Evolutionary conservation across 2,113 vertebrate species (phyloP).

Genomic region (Ictidomys tridecemlineatus): DNA sequence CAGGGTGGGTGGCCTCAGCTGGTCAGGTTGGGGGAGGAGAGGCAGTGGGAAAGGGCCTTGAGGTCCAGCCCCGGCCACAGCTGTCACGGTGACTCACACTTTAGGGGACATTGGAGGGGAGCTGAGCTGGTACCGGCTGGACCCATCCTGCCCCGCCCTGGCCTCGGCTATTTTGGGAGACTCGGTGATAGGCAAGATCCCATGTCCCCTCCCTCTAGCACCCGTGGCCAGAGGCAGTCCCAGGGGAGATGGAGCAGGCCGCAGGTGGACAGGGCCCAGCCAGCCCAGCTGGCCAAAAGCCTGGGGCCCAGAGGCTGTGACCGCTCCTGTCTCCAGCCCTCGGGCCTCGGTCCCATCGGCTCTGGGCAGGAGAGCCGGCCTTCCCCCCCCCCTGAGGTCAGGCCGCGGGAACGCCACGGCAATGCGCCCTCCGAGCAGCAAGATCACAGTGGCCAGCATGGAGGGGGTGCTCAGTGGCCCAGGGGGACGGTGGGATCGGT

Average conservation of each 20-base stretch:
- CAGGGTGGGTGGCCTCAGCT: not conserved
- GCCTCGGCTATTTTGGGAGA: constrained; percentile 73
- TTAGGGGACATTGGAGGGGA: not conserved
- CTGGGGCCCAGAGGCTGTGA: not conserved
- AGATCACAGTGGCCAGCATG: too few relatives aligned
- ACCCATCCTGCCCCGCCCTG: not conserved
- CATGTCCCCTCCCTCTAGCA: not conserved
- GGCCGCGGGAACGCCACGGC: too few relatives aligned
- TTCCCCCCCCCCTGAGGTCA: too few relatives aligned
- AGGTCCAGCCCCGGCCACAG: constrained; percentile 5
- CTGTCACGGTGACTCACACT: constrained; percentile 62
- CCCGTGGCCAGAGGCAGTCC: not conserved
- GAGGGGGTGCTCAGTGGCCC: too few relatives aligned
- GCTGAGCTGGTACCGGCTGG: not conserved
- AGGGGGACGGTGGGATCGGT: too few relatives aligned
- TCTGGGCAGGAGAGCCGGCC: rapidly evolving
- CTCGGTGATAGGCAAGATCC: constrained; percentile 54
- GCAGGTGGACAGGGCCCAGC: not conserved
- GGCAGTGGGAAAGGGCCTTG: not conserved
- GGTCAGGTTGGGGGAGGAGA: not conserved
- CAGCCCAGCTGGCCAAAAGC: not conserved
- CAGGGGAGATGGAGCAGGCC: rapidly evolving
- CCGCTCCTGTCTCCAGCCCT: too few relatives aligned
- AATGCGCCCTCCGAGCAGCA: too few relatives aligned
- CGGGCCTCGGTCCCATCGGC: not conserved